Base-by-base conservation (phyloP, 64 coral and sea anemone genomes). In the Pachyseris speciosa region DNA sequence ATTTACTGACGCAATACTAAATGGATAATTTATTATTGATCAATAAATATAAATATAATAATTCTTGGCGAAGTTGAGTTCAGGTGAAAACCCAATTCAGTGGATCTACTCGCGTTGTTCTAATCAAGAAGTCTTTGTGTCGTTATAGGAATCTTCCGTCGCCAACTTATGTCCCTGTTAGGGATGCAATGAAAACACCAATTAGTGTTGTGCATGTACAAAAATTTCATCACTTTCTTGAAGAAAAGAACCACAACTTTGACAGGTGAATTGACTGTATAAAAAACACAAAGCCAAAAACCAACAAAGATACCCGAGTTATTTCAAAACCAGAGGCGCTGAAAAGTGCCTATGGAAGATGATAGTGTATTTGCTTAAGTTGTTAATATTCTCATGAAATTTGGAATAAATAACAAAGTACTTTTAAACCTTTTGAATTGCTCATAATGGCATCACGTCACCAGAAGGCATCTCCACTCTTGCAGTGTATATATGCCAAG, bases 21-120 rank as follows among this genome's bases (percentile, higher is more conserved):
- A 80, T 75, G 16, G 10, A 50, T 1, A 17, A 81, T 26, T 53
- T 5, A 8, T 38, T 39, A 40, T 27, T 8, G n/a, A 31, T 80
- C 33, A 81, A 40, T 61, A 27, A 37, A 81, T 33, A n/a, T 55
- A 55, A 55, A 78, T n/a, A 37, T 75, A 37, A 80, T 81, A 52
- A 25, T 51, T 50, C 74, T 22, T 22, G 55, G 34, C 22, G 37
- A 81, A 38, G 11, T 60, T 22, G 22, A 80, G 20, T 80, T 58
- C 30, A 58, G 5, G 29, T 19, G 37, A 52, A n/a, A 53, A 51
- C 49, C 5, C 33, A 80, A 64, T 58, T 81, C 33, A 10, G 36
- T 24, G 34, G 22, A 81, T 52, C 55, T 34, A 32, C 30, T 26
- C 29, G 9, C 34, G 31, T 34, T 25, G 31, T 81, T 22, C 37